Evolutionary conservation across 2,888 invertebrate genomes (phyloP).

Genomic region (Tipula helvola): DNA sequence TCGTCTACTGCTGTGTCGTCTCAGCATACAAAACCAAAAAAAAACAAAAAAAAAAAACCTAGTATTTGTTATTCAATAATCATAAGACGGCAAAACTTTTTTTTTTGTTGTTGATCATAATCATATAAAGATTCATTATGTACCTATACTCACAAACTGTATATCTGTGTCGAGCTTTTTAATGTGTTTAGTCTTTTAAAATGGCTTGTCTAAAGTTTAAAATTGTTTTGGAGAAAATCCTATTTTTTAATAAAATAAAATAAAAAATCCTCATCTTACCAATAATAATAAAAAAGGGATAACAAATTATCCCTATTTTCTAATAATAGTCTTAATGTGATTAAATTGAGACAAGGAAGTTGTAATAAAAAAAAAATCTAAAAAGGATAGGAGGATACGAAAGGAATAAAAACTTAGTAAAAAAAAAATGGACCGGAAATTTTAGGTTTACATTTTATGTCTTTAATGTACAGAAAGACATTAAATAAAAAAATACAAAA

Average conservation of each 20-base stretch:
- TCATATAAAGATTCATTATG: neutral
- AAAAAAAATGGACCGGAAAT: neutral
- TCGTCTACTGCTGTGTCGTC: neutral
- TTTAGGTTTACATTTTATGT: neutral
- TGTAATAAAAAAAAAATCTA: neutral
- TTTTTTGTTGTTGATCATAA: neutral
- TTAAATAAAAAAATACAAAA: neutral
- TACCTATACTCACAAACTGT: neutral
- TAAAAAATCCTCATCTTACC: neutral
- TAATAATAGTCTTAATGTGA: slow-evolving; percentile 4
- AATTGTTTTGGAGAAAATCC: neutral
- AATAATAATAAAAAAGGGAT: neutral
- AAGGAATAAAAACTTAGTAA: neutral
- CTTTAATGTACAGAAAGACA: neutral
- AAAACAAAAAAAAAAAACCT: neutral
- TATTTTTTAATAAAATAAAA: neutral
- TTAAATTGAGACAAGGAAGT: slow-evolving; percentile 4
- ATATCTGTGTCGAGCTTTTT: neutral
- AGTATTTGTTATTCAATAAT: neutral
- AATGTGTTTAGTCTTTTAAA: neutral
- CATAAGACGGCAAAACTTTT: neutral
- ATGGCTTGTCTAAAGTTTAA: neutral
- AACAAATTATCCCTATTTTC: slow-evolving; percentile 4
- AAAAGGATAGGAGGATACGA: neutral
- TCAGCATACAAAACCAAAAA: neutral